Conservation (phyloP, 2,888 invertebrate genomes). For the Podabrus alpinus region DNA sequence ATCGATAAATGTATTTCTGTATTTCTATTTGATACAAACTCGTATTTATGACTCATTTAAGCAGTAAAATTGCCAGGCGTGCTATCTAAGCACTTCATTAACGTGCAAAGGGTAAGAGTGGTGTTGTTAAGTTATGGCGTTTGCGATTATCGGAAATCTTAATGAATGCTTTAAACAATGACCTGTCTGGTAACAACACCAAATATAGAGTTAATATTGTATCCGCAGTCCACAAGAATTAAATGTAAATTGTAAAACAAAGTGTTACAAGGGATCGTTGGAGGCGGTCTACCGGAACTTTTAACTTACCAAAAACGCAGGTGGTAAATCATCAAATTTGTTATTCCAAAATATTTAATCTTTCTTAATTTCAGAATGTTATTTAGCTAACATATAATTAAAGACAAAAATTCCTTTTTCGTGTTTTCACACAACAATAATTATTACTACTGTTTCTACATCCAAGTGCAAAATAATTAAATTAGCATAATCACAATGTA, state of each 20-base stretch:
- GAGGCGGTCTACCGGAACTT: conserved; percentile 43
- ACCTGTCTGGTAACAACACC: conserved; percentile 35
- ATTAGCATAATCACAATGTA: conserved; percentile 36
- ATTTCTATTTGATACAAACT: conserved; percentile 29
- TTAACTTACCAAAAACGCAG: conserved; percentile 33
- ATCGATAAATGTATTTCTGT: conserved; percentile 17
- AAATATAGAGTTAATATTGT: conserved; percentile 29
- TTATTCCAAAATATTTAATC: conserved; percentile 32
- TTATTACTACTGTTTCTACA: neutral
- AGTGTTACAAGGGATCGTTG: conserved; percentile 25
- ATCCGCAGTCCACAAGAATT: conserved; percentile 29
- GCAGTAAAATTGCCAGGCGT: conserved; percentile 46
- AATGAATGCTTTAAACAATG: conserved; percentile 51
- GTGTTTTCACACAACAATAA: neutral
- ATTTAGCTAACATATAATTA: neutral
- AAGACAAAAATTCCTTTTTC: neutral
- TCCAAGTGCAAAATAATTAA: neutral
- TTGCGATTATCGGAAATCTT: conserved; percentile 52
- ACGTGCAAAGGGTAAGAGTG: conserved; percentile 41
- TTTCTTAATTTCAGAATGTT: conserved; percentile 1
- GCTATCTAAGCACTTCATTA: conserved; percentile 53
- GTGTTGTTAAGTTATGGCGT: conserved; percentile 49
- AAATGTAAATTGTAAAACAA: conserved; percentile 22
- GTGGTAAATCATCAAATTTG: conserved; percentile 42
- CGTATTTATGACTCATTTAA: conserved; percentile 51